A percentile compares a stretch with the other conserved stretches of the same genome.
Conservation (phyloP, 35 echinoderm and acorn worm species). For the Eucidaris tribuloides region DNA sequence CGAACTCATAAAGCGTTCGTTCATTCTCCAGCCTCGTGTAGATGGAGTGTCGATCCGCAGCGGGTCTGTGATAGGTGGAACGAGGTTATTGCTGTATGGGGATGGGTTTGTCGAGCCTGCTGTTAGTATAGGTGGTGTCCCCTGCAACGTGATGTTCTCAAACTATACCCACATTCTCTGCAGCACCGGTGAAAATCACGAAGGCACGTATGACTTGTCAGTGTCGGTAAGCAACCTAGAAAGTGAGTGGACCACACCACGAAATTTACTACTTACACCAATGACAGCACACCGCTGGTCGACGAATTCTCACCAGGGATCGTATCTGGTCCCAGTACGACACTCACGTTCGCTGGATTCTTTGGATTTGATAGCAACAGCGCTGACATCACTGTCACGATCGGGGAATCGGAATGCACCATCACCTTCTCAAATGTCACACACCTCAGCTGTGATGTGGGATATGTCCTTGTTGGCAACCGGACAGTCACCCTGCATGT, state of each 20-base stretch:
- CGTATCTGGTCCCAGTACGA: conserved; percentile 12
- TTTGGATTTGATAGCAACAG: conserved; percentile 15
- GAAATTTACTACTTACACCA: conserved; percentile 7
- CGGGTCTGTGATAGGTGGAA: conserved; percentile 56
- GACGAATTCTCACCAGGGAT: conserved; percentile 3
- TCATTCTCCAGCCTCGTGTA: conserved; percentile 28
- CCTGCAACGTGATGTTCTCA: conserved; percentile 14
- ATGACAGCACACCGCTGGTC: conserved; percentile 24
- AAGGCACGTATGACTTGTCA: not conserved
- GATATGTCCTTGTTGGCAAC: conserved; percentile 56
- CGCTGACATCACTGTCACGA: conserved; percentile 41
- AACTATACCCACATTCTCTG: conserved; percentile 53
- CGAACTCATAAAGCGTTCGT: not conserved
- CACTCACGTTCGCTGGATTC: conserved; percentile 37
- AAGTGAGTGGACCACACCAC: not conserved
- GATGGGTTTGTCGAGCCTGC: conserved; percentile 28
- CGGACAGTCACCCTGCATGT: conserved; percentile 21
- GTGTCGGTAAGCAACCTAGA: not conserved
- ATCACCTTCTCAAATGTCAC: not conserved
- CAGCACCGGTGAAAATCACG: conserved; percentile 11
- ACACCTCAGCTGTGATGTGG: conserved; percentile 42
- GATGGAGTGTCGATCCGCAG: not conserved
- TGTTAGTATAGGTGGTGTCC: conserved; percentile 19
- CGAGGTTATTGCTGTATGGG: conserved; percentile 34
- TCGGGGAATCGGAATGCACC: conserved; percentile 57